phyloP scores from a whole-genome alignment of 1,140 invertebrate species.

The Meloidogyne exigua region DNA sequence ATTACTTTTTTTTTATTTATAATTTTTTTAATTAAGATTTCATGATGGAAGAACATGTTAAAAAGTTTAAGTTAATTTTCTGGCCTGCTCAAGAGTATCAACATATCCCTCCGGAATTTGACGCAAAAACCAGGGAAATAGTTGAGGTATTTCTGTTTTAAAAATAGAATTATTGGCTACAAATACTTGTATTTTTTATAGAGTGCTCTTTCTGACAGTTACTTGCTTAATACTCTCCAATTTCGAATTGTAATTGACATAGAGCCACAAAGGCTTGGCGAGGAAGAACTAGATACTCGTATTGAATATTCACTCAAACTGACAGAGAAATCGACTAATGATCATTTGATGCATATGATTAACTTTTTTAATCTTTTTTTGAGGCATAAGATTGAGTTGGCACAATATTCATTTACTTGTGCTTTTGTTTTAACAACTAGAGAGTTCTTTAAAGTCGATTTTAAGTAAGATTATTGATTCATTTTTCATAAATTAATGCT shows the following conservation, averaged over 20 bases:
- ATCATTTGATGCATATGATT: conserved; percentile 29
- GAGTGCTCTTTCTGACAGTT: conserved; percentile 24
- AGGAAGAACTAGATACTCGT: conserved; percentile 35
- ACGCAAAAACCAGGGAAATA: conserved; percentile 25
- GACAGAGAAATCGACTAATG: neutral
- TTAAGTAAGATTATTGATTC: conserved; percentile 23
- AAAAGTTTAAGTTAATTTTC: conserved; percentile 34
- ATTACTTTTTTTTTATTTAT: neutral
- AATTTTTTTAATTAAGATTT: too few species aligned
- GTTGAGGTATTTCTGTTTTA: conserved; percentile 28
- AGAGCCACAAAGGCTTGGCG: conserved; percentile 28
- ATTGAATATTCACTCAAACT: conserved; percentile 32
- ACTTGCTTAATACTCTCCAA: conserved; percentile 14
- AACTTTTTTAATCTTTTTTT: conserved; percentile 30
- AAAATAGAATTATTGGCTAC: neutral
- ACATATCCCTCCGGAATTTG: conserved; percentile 19
- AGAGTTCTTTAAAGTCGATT: conserved; percentile 32
- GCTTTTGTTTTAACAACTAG: conserved; percentile 19
- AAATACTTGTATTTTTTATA: conserved; percentile 1
- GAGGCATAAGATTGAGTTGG: conserved; percentile 8
- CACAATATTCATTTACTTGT: conserved; percentile 16
- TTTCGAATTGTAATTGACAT: conserved; percentile 16
- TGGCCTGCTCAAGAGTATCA: conserved; percentile 32
- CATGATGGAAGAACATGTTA: conserved; percentile 23
- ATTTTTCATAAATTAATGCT: neutral